A percentile compares a stretch with the other conserved stretches of the same genome.
Evolutionary conservation across 2,113 vertebrate species (phyloP).

Genomic region (Rostratula benghalensis): DNA sequence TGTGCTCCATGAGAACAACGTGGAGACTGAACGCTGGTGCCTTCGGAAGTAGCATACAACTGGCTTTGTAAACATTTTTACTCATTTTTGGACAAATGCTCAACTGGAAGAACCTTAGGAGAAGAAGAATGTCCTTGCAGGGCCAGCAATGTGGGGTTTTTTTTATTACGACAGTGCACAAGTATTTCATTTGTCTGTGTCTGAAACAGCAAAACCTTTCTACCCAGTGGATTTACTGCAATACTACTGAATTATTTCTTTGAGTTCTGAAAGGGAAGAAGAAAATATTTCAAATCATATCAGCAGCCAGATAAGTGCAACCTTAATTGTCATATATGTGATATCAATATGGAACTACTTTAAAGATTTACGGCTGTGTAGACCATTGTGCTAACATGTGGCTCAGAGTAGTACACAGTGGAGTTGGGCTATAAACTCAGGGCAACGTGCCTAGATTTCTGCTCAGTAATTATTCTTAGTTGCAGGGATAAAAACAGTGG

Average conservation of each 20-base stretch:
- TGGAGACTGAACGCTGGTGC: not conserved
- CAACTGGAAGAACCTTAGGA: not conserved
- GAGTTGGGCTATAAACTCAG: not conserved
- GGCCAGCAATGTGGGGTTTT: not conserved
- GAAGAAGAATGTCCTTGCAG: not conserved
- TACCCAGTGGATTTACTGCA: not conserved
- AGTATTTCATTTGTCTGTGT: not conserved
- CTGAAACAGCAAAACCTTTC: not conserved
- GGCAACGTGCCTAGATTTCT: not conserved
- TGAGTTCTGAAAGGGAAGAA: not conserved
- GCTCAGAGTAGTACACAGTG: not conserved
- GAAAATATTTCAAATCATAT: not conserved
- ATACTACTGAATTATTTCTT: not conserved
- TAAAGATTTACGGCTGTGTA: not conserved
- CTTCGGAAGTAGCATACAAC: not conserved
- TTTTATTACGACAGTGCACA: not conserved
- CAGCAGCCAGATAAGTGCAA: not conserved
- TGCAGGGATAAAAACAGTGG: not conserved
- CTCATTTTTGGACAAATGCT: not conserved
- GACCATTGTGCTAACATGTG: not conserved
- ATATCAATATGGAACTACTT: not conserved
- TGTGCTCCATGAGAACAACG: rapidly evolving
- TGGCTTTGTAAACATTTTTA: not conserved
- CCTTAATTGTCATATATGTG: not conserved
- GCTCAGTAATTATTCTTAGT: not conserved